A percentile compares a stretch with the other conserved stretches of the same genome.
phyloP scores from a whole-genome alignment of 2,113 vertebrate species.

The Notechis scutatus region DNA sequence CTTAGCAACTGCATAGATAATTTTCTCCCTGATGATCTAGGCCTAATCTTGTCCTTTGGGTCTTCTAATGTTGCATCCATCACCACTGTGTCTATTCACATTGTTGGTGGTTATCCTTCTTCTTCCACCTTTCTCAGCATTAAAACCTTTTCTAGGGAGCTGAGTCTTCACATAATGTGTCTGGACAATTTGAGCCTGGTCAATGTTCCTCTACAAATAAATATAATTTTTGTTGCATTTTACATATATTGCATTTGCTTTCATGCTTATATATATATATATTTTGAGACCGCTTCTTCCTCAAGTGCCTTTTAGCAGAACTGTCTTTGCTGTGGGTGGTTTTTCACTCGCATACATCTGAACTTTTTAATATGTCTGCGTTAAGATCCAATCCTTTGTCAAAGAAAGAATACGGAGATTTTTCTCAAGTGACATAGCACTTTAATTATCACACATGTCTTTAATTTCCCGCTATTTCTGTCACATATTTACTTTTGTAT shows the following conservation, averaged over 20 bases:
- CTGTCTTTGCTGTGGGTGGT: neutral
- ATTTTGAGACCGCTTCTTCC: neutral
- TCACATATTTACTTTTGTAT: neutral
- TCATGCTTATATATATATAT: neutral
- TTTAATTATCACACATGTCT: conserved; percentile 1
- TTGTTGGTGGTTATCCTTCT: neutral
- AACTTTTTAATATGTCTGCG: neutral
- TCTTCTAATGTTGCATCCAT: neutral
- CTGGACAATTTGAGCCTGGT: neutral
- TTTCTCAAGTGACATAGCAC: neutral
- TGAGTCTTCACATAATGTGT: neutral
- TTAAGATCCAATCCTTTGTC: neutral
- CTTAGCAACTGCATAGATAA: neutral
- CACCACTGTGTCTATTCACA: neutral
- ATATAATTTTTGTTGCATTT: neutral
- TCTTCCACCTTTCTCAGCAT: neutral
- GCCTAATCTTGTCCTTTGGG: neutral
- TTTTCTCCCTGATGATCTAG: neutral
- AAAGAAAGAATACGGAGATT: neutral
- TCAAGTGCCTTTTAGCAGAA: neutral
- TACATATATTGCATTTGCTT: neutral
- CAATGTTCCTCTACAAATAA: neutral
- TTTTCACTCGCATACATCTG: neutral
- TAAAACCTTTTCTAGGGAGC: neutral
- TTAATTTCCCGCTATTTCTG: conserved; percentile 20